These are phyloP conservation scores for Drosophila kohkoa DNA, from an alignment of 1,140 invertebrate species.

Conservation along the genomic window DNA sequence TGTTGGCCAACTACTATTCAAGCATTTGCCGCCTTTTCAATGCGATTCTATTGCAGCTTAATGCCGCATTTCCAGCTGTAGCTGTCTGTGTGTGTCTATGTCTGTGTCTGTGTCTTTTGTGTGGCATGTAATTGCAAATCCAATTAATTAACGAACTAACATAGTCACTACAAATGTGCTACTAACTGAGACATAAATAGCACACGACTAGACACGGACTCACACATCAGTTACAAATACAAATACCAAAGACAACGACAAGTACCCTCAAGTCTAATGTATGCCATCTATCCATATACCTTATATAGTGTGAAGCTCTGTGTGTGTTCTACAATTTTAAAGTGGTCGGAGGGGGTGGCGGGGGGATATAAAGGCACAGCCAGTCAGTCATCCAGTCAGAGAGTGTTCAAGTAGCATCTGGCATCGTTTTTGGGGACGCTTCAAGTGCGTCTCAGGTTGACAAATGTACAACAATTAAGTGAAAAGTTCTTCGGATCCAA, in stretches of 20 bases:
- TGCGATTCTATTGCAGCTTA: conserved; percentile 26
- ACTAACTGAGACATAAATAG: conserved; percentile 82
- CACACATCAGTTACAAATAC: conserved; percentile 24
- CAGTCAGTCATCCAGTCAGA: neutral
- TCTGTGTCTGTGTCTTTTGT: conserved; percentile 19
- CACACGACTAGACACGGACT: conserved; percentile 56
- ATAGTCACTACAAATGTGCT: conserved; percentile 73
- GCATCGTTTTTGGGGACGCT: conserved; percentile 39
- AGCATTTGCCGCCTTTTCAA: conserved; percentile 3
- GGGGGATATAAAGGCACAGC: neutral
- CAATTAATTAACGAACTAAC: conserved; percentile 78
- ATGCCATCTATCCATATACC: neutral
- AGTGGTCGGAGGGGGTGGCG: conserved; percentile 42
- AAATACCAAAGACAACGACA: conserved; percentile 1
- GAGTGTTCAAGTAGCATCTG: conserved; percentile 30
- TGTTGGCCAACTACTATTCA: conserved; percentile 5
- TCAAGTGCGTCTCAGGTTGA: conserved; percentile 57
- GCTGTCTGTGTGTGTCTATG: conserved; percentile 18
- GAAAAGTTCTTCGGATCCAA: conserved; percentile 56
- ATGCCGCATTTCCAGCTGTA: conserved; percentile 34
- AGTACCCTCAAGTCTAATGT: neutral
- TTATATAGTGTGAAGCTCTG: conserved; percentile 26
- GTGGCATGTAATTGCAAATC: conserved; percentile 79
- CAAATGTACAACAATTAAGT: conserved; percentile 77
- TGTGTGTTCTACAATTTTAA: conserved; percentile 60